Evolutionary conservation across 2,113 vertebrate genomes (phyloP).

Genomic region (Mirza zaza): DNA sequence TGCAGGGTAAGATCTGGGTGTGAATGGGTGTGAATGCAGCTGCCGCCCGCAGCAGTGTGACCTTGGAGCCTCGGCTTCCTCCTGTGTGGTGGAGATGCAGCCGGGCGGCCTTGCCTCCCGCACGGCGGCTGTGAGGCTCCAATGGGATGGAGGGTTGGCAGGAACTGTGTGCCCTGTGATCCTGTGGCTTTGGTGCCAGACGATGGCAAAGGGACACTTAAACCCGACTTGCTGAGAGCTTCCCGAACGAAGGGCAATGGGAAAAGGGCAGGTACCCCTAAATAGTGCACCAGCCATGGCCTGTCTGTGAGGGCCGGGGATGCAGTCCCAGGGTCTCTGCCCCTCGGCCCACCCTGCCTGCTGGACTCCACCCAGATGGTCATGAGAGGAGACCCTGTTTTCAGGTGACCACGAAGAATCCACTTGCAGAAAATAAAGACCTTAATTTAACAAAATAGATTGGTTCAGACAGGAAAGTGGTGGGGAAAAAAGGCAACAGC

Average conservation of each 20-base stretch:
- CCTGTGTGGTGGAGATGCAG: neutral
- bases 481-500: neutral
- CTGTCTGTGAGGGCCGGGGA: rapidly evolving
- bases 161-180: neutral
- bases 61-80: neutral
- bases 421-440: neutral
- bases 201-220: neutral
- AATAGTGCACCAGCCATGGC: neutral
- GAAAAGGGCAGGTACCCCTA: neutral
- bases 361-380: too few relatives aligned
- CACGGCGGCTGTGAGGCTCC: neutral
- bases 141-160: neutral
- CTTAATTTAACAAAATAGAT: neutral
- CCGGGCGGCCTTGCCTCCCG: neutral
- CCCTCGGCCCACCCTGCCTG: neutral
- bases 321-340: neutral
- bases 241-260: neutral
- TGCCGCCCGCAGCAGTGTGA: neutral
- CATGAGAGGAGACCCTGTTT: neutral
- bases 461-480: neutral
- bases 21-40: neutral
- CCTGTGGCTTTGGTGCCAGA: too few relatives aligned
- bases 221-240: neutral
- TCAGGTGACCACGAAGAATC: neutral
- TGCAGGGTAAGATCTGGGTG: neutral